phyloP scores from a whole-genome alignment of 1,140 invertebrate species.

The Drosophila nigromelanica region DNA sequence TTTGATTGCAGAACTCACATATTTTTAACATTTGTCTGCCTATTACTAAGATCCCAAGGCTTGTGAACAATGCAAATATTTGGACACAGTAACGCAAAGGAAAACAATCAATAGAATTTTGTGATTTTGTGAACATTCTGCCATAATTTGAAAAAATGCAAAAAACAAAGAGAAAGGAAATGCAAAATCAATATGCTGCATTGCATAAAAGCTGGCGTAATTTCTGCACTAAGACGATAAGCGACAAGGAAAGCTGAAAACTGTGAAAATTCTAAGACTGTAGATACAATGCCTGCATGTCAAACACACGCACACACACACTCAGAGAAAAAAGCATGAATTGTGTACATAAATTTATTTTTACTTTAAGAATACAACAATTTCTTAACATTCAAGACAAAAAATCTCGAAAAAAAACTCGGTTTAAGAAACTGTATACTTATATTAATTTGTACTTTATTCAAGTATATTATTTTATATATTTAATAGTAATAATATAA shows the following conservation, averaged over 20 bases:
- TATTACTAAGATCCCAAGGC: not conserved
- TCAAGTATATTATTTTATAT: no score
- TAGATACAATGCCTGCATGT: conserved; percentile 61
- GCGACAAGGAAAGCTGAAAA: conserved; percentile 31
- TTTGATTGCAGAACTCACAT: conserved; percentile 15
- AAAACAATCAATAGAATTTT: conserved; percentile 32
- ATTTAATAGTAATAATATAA: no score
- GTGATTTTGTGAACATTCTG: conserved; percentile 16
- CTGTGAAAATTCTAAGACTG: conserved; percentile 26
- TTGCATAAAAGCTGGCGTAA: conserved; percentile 42
- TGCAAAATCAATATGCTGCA: conserved; percentile 68
- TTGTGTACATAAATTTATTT: no score
- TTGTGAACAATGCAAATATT: conserved; percentile 1
- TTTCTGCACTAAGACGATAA: conserved; percentile 46
- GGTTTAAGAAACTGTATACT: no score
- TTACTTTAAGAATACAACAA: no score
- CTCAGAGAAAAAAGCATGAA: no score
- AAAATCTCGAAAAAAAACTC: no score
- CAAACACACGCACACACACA: conserved; percentile 36
- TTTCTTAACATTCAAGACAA: no score
- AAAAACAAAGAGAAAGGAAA: conserved; percentile 9
- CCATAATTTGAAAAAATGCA: conserved; percentile 49
- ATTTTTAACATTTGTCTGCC: conserved; percentile 19
- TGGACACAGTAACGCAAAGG: not conserved
- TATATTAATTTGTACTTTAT: no score